Base-by-base conservation (phyloP, 2,797 vertebrate species). In the Triplophysa yarkandensis region DNA sequence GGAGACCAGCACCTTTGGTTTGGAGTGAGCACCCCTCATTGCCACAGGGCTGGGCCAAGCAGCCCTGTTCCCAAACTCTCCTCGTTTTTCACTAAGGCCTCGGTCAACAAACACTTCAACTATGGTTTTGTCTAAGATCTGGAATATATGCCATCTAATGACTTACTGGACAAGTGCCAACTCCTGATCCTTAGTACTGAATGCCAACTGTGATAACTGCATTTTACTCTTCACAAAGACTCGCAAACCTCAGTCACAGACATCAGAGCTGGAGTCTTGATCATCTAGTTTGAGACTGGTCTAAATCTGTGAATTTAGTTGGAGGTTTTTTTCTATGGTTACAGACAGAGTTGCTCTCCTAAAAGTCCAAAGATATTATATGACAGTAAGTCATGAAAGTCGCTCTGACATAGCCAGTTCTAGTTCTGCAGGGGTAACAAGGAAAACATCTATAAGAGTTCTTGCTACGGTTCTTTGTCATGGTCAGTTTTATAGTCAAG, bases 1-100 rank as follows among this genome's bases (percentile, higher is more conserved):
- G 89, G 97, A 98, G 81, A 98, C 96, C 1, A 98, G 97, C 90
- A 98, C 97, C 19, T 98, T 98, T 72, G 97, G 97, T 87, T 90
- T 98, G 76, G 97, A 98, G 88, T 98, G 86, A 93, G 67, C 55
- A 78, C 52, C 21, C 9, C 27, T 43, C 58, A 19, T 16, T 4
- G 19, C 39, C 30, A 23, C 54, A 64, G 27, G 67, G 48, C 64
- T 36, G 58, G 16, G 10, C 55, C 36, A 32, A 27, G 43, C 46
- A 60, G 21, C 25, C 23, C 25, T 55, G 25, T 28, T 17, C 52
- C 25, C 13, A 21, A 23, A 39, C n/a, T 14, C 19, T 62, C 16
- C 16, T 46, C 0, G 14, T 61, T 65, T 43, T 68, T 41, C 39
- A 21, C 19, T 54, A 72, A 17, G 23, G 65, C 65, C 60, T 73